Base-by-base conservation (phyloP, 2,888 invertebrate species). In the Coronaproctus castanopsis region DNA sequence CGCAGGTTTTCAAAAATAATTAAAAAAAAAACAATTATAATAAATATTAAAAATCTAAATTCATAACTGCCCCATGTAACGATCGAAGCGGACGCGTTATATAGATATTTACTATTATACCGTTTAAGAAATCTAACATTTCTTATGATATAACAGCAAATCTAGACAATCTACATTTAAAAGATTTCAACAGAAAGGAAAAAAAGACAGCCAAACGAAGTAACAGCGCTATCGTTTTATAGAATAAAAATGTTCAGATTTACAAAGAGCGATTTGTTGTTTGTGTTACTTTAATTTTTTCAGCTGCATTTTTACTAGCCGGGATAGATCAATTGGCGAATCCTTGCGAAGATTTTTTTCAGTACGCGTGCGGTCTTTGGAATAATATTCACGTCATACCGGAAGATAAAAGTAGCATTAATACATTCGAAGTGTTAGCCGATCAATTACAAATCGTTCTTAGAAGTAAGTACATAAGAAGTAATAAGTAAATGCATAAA, bases 351-450 rank as follows among this genome's bases (percentile, higher is more conserved):
- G 84, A 89, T 70, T 89, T 89, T 74, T 89, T 87, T 72, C 82
- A 85, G 71, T 90, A 81, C 71, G 88, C 89, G 14, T 89, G 89
- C 68, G 89, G 89, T 18, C 81, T 84, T 20, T 90, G 89, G 88
- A 88, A 89, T 71, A 83, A 82, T 68, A 78, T 82, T 64, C 87
- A 89, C 73, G 78, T 85, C 58, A 89, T 90, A 67, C 89, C 89
- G 0, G 87, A 87, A 68, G 89, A 89, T 71, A 76, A 82, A 63
- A 82, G 86, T 67, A 85, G 83, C 55, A 85, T 87, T 64, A 86
- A 84, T 69, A 88, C 88, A 0, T 90, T 89, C 70, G 86, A 87
- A 73, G 87, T 88, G 50, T 76, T 90, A 67, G 81, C 85, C 3
- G 88, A 89, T 72, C 84, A 87, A 68, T 77, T 88, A 59, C 86